Evolutionary conservation across 2,797 vertebrate genomes (phyloP), one percentile per base, ranked within the genome.

Genomic region (Nasua narica): DNA sequence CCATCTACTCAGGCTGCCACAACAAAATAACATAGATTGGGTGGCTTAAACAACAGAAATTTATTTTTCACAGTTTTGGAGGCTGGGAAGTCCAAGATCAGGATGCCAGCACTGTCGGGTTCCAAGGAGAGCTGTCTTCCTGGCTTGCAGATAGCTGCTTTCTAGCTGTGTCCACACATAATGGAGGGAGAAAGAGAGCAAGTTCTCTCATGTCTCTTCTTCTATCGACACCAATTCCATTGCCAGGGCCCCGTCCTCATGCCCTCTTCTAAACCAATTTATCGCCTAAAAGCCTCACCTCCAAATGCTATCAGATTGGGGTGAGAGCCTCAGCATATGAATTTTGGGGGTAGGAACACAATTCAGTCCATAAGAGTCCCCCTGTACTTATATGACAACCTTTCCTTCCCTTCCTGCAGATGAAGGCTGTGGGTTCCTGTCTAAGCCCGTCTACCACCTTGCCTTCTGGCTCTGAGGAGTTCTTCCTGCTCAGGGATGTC

Each of bases 181-280:
- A 12, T 76, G 9, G 37, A n/a, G 16, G n/a, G 29, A 88, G 32
- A 40, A 2, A 72, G 32, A 43, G 0, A 83, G 43, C 19, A 62
- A 60, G 21, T 35, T 62, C 18, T 81, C 29, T 43, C 32, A 7
- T 35, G 37, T 13, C 46, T 65, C 27, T 48, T 79, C 74, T 43
- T 83, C 32, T 43, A 67, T 78, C 11, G 40, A 9, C 16, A 77
- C 19, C 6, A 19, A 37, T 37, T 48, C 10, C 19, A 70, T 65
- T 5, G 35, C 4, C 8, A 81, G n/a, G 3, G 7, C 1, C 19
- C 4, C 7, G 81, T n/a, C 2, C 8, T 67, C 2, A 10, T n/a
- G 32, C 25, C 7, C 32, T 50, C 50, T 67, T n/a, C 29, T 91
- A 82, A 91, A 69, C 13, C 12, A 78, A 18, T 82, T 54, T 18